Evolutionary conservation across 2,113 vertebrate species (phyloP).

Genomic region (Thunnus thynnus): DNA sequence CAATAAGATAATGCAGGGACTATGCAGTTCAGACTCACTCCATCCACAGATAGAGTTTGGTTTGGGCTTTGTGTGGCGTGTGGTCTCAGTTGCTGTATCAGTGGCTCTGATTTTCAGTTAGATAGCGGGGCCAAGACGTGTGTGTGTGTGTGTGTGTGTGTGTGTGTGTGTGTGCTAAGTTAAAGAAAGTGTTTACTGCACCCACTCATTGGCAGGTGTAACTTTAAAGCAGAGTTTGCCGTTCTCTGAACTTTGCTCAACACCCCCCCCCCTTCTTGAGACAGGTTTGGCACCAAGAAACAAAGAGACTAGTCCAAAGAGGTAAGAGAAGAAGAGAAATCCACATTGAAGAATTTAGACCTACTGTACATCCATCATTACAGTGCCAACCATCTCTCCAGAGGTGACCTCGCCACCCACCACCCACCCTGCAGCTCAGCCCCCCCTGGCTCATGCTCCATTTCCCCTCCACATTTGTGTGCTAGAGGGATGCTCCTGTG

Average conservation of each 20-base stretch:
- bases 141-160: slow-evolving; percentile 30
- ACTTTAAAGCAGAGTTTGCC: slow-evolving; percentile 41
- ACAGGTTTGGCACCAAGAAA: slow-evolving; percentile 22
- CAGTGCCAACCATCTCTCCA: neutral
- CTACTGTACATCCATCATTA: slow-evolving; percentile 3
- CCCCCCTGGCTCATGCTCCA: slow-evolving; percentile 8
- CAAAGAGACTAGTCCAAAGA: neutral
- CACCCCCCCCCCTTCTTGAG: slow-evolving; percentile 20
- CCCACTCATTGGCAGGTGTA: slow-evolving; percentile 64
- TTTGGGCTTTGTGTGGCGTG: slow-evolving; percentile 52
- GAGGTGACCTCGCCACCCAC: neutral
- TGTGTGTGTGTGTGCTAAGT: slow-evolving; percentile 23
- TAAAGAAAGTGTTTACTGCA: slow-evolving; percentile 64
- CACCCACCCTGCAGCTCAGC: slow-evolving; percentile 9
- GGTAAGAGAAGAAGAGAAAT: neutral
- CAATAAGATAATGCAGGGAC: slow-evolving; percentile 78
- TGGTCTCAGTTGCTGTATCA: slow-evolving; percentile 71
- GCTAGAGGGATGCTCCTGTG: slow-evolving; percentile 38
- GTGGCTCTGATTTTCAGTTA: slow-evolving; percentile 84
- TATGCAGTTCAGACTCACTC: slow-evolving; percentile 47
- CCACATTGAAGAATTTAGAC: neutral
- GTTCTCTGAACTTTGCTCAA: slow-evolving; percentile 65
- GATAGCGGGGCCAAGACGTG: slow-evolving; percentile 72
- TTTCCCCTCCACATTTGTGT: slow-evolving; percentile 20
- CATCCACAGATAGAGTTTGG: slow-evolving; percentile 62